Base-by-base conservation (phyloP, 2,113 vertebrate genomes). In the Colaptes auratus region DNA sequence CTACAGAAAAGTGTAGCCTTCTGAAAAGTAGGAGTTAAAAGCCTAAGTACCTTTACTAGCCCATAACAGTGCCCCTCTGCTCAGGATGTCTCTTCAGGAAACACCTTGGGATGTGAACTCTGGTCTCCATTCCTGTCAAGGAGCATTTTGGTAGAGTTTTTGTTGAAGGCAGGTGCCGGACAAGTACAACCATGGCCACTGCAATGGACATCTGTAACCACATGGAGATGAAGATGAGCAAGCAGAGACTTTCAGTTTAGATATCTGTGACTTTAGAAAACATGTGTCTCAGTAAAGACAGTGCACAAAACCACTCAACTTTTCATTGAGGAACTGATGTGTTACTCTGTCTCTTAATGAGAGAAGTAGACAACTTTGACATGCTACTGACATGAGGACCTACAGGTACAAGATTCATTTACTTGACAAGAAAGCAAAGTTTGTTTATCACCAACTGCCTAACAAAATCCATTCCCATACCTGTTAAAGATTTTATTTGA, bases 111-210 rank as follows among this genome's bases (percentile, higher is more conserved):
- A 23, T 84, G 19, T n/a, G 42, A 30, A 27, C 13, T 65, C 4
- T 6, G 20, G 9, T 39, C 70, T 72, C 8, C 17, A 17, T 2
- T 39, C 72, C 14, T 46, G 16, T 12, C 10, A 14, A 35, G 35
- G 4, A 80, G 3, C 14, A 19, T 75, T 82, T 42, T 82, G 9
- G 4, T n/a, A 30, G 20, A 10, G 7, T 1, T 21, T 5, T 10
- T 75, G 23, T 14, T 61, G 44, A 61, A 12, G 31, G 15, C 9
- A 44, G 4, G 3, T 69, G 30, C 17, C 7, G 14, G 59, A 15
- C n/a, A 33, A 63, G 10, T 4, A 12, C 31, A 73, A 11, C 10
- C 20, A 7, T 0, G 0, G 18, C 17, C 8, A 21, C 1, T 0
- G 0, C 12, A 8, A 19, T 3, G 14, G 33, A 42, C 5, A 0